phyloP scores from a whole-genome alignment of 2,888 invertebrate genomes.

The Leistus spinibarbis region DNA sequence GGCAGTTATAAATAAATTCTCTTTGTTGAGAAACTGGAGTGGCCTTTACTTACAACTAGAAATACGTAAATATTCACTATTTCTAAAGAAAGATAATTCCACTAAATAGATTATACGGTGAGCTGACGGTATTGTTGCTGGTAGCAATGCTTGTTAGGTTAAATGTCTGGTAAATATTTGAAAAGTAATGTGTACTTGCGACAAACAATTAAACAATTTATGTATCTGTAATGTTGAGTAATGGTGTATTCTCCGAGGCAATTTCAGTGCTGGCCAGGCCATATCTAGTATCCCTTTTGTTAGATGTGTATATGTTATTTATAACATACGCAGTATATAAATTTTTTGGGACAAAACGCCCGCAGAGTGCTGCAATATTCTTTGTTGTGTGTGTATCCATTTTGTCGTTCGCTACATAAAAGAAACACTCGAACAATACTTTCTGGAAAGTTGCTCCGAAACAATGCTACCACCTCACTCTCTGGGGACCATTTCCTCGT shows the following conservation, averaged over 20 bases:
- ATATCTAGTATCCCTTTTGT: slow-evolving; percentile 11
- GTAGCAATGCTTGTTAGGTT: too few species aligned
- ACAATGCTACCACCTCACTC: too few species aligned
- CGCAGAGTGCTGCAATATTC: slow-evolving; percentile 22
- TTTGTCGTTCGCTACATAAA: slow-evolving; percentile 27
- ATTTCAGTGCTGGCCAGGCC: slow-evolving; percentile 1
- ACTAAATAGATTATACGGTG: too few species aligned
- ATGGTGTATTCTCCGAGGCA: slow-evolving; percentile 3
- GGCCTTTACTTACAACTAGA: too few species aligned
- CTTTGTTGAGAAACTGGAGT: too few species aligned
- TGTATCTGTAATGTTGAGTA: neutral
- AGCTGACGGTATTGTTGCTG: too few species aligned
- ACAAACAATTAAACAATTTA: neutral
- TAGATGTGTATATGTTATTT: slow-evolving; percentile 13
- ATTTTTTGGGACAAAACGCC: slow-evolving; percentile 34
- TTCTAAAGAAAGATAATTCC: too few species aligned
- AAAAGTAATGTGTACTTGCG: too few species aligned
- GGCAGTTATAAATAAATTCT: too few species aligned
- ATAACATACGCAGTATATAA: slow-evolving; percentile 35
- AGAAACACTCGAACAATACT: slow-evolving; percentile 29
- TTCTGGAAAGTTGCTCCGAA: slow-evolving; percentile 5
- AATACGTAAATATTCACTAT: too few species aligned
- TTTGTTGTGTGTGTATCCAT: slow-evolving; percentile 23
- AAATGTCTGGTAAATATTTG: neutral
- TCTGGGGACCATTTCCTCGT: too few species aligned